Evolutionary conservation across 1,140 invertebrate genomes (phyloP).

Genomic region (Stegodyphus mimosarum): DNA sequence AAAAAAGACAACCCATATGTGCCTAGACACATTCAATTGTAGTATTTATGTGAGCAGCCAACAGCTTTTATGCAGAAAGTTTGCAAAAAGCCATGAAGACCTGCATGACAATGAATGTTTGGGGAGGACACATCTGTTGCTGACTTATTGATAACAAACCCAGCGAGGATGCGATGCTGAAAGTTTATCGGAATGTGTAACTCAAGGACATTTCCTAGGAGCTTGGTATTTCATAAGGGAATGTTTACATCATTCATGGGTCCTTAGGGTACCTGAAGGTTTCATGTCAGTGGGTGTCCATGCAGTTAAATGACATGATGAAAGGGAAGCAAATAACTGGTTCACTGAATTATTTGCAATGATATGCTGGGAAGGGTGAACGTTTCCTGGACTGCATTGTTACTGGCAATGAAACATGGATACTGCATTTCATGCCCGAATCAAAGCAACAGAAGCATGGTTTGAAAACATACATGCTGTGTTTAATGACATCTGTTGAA

Average conservation of each 20-base stretch:
- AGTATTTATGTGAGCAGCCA: too few species aligned
- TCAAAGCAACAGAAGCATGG: neutral
- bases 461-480: neutral
- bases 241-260: slow-evolving; percentile 12
- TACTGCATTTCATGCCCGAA: slow-evolving; percentile 7
- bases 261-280: neutral
- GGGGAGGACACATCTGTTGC: neutral
- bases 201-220: slow-evolving; percentile 9
- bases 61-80: too few species aligned
- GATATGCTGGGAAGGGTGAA: neutral
- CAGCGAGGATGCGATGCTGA: neutral
- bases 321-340: neutral
- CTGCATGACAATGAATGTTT: slow-evolving; percentile 3
- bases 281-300: slow-evolving; percentile 4
- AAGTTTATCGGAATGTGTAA: neutral
- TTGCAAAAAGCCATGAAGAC: neutral
- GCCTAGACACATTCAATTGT: too few species aligned
- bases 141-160: neutral
- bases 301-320: neutral
- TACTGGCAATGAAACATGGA: slow-evolving; percentile 3
- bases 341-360: slow-evolving; percentile 6
- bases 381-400: neutral
- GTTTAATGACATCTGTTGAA: neutral
- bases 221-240: slow-evolving; percentile 5
- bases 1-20: too few species aligned